Percentiles rank a stretch among this genome's conserved stretches.
phyloP scores from a whole-genome alignment of 2,888 invertebrate species.

The Steinernema carpocapsae region DNA sequence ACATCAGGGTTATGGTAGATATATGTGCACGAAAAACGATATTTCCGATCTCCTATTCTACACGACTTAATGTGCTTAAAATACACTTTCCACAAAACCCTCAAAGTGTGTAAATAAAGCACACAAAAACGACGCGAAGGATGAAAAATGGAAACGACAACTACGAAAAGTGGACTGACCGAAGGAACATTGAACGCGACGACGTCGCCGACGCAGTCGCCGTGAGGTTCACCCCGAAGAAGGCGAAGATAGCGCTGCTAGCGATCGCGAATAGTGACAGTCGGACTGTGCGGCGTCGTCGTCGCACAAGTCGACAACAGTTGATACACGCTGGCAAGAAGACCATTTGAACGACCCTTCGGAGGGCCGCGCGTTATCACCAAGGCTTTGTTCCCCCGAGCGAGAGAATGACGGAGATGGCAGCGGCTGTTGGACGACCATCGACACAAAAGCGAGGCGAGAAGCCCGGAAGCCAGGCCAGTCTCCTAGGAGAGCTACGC shows the following conservation, averaged over 20 bases:
- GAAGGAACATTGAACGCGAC: conserved; percentile 12
- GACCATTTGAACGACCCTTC: background rate
- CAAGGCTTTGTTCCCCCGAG: background rate
- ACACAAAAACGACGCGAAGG: background rate
- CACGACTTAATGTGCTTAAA: too few species aligned
- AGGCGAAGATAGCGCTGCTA: conserved; percentile 23
- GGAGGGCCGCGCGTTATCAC: conserved; percentile 23
- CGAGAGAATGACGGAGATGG: background rate
- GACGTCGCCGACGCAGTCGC: too few species aligned
- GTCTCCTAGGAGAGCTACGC: too few species aligned
- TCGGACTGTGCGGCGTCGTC: background rate
- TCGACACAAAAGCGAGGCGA: too few species aligned
- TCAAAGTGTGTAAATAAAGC: background rate
- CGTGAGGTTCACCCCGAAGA: background rate
- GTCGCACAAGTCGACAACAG: background rate
- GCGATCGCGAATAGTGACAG: background rate
- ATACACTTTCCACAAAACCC: background rate
- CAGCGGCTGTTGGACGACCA: background rate
- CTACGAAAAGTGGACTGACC: background rate
- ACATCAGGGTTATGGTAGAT: too few species aligned
- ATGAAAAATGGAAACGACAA: background rate
- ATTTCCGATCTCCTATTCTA: too few species aligned
- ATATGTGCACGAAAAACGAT: too few species aligned
- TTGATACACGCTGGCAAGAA: background rate
- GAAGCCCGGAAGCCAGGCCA: too few species aligned